Evolutionary conservation across 2,113 vertebrate species (phyloP).

Genomic region (Bolborhynchus lineola): DNA sequence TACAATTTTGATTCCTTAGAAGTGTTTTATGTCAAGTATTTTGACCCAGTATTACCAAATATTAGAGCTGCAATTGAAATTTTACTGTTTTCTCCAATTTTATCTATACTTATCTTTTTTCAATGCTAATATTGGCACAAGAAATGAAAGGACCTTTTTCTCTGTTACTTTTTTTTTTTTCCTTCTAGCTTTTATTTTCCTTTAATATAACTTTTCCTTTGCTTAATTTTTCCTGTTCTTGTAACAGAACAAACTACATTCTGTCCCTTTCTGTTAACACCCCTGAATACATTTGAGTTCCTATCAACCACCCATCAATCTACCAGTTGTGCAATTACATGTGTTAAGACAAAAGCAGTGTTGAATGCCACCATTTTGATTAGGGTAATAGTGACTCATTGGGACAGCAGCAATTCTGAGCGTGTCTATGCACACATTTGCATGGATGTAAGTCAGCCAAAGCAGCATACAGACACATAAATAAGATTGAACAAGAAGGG

Average conservation of each 20-base stretch:
- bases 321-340: neutral
- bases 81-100: neutral
- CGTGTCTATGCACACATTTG: neutral
- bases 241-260: neutral
- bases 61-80: neutral
- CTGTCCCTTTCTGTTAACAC: slow-evolving; percentile 13
- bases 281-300: neutral
- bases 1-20: neutral
- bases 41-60: neutral
- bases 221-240: neutral
- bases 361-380: slow-evolving; percentile 30
- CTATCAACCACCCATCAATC: neutral
- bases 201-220: neutral
- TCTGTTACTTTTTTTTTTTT: neutral
- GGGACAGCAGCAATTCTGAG: slow-evolving; percentile 17
- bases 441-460: neutral
- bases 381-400: slow-evolving; percentile 17
- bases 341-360: neutral
- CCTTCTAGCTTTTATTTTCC: neutral
- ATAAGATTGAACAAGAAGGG: neutral
- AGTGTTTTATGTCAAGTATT: neutral
- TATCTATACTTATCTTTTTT: neutral
- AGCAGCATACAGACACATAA: neutral
- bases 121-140: neutral
- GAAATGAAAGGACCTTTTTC: neutral